Evolutionary conservation across 2,113 vertebrate species (phyloP).

Genomic region (Hemiscyllium ocellatum): DNA sequence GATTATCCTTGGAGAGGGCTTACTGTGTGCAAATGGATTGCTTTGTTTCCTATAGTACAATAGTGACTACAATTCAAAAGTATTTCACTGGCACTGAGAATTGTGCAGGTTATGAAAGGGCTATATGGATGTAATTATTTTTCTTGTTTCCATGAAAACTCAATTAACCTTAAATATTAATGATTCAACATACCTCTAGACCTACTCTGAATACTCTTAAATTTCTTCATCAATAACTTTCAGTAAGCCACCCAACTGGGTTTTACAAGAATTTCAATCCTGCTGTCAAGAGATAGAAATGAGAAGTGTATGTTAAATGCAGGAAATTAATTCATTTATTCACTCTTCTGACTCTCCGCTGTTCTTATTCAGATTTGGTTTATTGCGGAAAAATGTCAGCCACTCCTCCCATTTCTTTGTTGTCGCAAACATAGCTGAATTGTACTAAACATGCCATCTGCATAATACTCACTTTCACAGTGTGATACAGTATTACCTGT

Average conservation of each 20-base stretch:
- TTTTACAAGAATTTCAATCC: background rate
- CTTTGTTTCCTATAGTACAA: background rate
- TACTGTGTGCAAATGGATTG: background rate
- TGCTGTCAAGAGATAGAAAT: background rate
- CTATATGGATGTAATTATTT: background rate
- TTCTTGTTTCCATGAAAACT: background rate
- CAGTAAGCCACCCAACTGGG: background rate
- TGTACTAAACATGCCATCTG: slow-evolving; percentile 26
- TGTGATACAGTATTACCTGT: background rate
- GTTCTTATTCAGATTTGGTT: background rate
- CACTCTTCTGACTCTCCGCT: background rate
- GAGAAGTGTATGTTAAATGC: background rate
- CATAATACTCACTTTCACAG: background rate
- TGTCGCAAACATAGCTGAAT: background rate
- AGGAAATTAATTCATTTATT: slow-evolving; percentile 8
- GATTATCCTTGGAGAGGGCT: background rate
- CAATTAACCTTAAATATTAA: background rate
- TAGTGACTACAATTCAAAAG: background rate
- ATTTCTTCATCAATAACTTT: background rate
- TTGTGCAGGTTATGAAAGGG: background rate
- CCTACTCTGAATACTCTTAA: background rate
- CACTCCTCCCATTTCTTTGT: background rate
- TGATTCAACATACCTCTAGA: background rate
- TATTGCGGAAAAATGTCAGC: slow-evolving; percentile 3
- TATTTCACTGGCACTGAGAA: background rate